phyloP scores from a whole-genome alignment of 2,797 vertebrate genomes.

The Ispidina picta region DNA sequence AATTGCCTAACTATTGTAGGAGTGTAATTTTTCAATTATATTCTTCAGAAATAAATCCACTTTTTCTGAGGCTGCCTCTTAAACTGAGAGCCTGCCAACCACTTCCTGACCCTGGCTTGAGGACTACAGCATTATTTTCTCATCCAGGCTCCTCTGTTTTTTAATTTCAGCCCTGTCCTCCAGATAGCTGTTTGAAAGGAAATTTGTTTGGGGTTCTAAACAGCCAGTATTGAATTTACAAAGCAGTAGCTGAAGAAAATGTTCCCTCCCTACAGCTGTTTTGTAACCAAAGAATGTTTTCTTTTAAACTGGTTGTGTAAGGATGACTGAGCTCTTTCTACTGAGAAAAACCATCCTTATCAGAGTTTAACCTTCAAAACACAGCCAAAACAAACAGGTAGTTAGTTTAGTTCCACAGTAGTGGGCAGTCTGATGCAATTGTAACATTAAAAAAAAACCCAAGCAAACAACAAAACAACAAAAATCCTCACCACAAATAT shows the following conservation, averaged over 20 bases:
- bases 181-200: background rate
- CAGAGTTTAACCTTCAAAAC: background rate
- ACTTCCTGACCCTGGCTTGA: background rate
- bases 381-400: slow-evolving; percentile 13
- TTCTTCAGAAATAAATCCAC: slow-evolving; percentile 1
- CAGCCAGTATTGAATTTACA: slow-evolving; percentile 7
- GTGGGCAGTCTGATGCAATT: background rate
- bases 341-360: background rate
- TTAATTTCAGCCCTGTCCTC: background rate
- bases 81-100: background rate
- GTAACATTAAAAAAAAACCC: background rate
- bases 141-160: background rate
- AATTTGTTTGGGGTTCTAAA: slow-evolving; percentile 4
- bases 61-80: background rate
- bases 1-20: background rate
- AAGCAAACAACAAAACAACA: too few species aligned
- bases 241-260: slow-evolving; percentile 1
- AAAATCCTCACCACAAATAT: too few species aligned
- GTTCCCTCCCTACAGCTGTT: background rate
- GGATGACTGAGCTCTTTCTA: slow-evolving; percentile 12
- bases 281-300: slow-evolving; percentile 5
- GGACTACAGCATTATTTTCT: background rate
- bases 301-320: slow-evolving; percentile 1
- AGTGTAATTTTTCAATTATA: background rate
- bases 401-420: background rate